Percentiles rank a stretch among this genome's conserved stretches.
Evolutionary conservation across 2,113 vertebrate species (phyloP).

Genomic region (Suricata suricatta): DNA sequence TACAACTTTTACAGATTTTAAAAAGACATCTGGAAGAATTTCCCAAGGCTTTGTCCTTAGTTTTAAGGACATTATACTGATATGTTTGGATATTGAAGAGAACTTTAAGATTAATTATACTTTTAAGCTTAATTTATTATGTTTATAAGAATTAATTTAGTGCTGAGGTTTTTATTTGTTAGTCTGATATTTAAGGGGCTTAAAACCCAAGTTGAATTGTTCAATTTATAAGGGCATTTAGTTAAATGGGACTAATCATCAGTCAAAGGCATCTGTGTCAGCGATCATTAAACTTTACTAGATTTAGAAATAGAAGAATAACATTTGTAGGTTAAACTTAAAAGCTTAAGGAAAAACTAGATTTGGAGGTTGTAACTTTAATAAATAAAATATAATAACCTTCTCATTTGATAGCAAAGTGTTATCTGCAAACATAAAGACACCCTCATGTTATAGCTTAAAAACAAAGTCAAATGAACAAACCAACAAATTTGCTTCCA

Average conservation of each 20-base stretch:
- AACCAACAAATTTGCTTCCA: not conserved
- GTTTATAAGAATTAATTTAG: not conserved
- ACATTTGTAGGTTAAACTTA: not conserved
- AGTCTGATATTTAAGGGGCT: not conserved
- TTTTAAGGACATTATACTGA: constrained; percentile 14
- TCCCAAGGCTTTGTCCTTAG: not conserved
- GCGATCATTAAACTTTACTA: not conserved
- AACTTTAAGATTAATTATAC: not conserved
- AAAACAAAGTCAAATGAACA: not conserved
- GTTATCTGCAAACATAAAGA: not conserved
- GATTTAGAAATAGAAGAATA: not conserved
- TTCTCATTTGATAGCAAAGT: not conserved
- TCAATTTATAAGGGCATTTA: constrained; percentile 27
- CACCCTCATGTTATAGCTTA: not conserved
- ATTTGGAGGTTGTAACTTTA: not conserved
- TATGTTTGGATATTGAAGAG: constrained; percentile 15
- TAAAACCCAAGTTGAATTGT: not conserved
- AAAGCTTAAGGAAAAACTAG: not conserved
- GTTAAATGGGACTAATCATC: not conserved
- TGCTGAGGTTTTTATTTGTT: not conserved
- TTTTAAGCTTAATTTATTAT: constrained; percentile 9
- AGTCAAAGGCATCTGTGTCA: not conserved
- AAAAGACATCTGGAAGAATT: not conserved
- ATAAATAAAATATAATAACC: not conserved
- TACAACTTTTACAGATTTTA: not conserved